Conservation (phyloP, 2,888 invertebrate species). For the Drosophila kuntzei region DNA sequence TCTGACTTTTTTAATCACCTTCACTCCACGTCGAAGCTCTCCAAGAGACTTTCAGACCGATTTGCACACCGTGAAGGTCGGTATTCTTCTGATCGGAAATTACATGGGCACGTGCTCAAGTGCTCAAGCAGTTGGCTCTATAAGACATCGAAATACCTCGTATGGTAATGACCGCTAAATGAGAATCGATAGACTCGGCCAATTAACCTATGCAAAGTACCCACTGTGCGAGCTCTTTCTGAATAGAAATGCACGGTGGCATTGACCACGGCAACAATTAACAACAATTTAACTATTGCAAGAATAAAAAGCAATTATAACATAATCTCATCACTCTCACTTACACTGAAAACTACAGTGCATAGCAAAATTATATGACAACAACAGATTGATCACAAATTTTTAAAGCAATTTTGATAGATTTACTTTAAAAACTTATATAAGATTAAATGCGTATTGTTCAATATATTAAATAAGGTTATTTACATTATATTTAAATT, state of each 20-base stretch:
- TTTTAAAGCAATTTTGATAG: not conserved
- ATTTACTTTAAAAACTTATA: not conserved
- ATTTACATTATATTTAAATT: no score
- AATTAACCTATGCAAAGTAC: conserved; percentile 56
- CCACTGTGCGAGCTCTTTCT: not conserved
- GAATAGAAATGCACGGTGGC: not conserved
- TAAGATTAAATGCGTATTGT: not conserved
- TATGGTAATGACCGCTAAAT: conserved; percentile 74
- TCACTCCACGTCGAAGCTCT: not conserved
- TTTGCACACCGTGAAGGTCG: conserved; percentile 43
- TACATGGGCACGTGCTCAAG: conserved; percentile 19
- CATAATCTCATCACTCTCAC: not conserved
- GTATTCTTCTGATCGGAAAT: conserved; percentile 45
- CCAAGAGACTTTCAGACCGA: conserved; percentile 6
- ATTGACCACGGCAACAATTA: not conserved
- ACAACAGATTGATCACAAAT: not conserved
- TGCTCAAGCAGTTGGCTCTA: not conserved
- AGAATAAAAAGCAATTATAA: not conserved
- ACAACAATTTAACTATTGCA: conserved; percentile 9
- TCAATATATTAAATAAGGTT: no score
- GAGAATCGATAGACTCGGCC: conserved; percentile 35
- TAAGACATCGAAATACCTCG: not conserved
- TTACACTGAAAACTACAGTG: not conserved
- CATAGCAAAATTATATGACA: not conserved
- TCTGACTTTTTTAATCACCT: not conserved